A percentile compares a stretch with the other conserved stretches of the same genome.
These are phyloP conservation scores for Gopherus flavomarginatus DNA, from an alignment of 2,113 vertebrate species.

Conservation along the genomic window DNA sequence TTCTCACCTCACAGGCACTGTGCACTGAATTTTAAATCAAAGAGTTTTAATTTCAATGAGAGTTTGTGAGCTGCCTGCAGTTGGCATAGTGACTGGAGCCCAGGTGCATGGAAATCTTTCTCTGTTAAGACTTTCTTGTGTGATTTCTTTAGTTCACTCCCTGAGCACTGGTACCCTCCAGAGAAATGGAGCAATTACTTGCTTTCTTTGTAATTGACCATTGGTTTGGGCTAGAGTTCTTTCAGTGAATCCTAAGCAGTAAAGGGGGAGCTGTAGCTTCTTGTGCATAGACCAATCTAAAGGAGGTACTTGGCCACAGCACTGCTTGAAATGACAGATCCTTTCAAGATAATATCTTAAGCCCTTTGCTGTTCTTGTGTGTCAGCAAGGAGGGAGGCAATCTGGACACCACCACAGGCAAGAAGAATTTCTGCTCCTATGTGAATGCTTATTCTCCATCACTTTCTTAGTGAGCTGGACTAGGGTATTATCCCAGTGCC, in stretches of 20 bases:
- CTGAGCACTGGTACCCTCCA: background rate
- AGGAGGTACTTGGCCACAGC: constrained; percentile 1
- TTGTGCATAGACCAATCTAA: constrained; percentile 3
- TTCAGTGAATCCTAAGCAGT: background rate
- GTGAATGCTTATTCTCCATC: background rate
- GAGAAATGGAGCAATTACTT: background rate
- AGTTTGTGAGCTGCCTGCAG: background rate
- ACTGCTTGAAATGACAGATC: background rate
- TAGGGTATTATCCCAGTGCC: background rate
- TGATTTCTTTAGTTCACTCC: background rate
- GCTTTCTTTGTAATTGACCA: constrained; percentile 11
- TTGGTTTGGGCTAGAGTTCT: constrained; percentile 18
- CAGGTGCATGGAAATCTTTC: background rate
- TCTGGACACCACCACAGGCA: background rate
- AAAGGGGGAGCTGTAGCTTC: background rate
- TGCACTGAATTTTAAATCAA: background rate
- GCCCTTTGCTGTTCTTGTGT: background rate
- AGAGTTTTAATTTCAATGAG: background rate
- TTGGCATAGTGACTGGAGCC: background rate
- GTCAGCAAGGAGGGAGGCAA: background rate
- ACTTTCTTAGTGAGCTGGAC: background rate
- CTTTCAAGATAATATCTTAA: background rate
- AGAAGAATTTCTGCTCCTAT: background rate
- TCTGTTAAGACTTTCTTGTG: background rate
- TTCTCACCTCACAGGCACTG: background rate